Evolutionary conservation across 2,113 vertebrate species (phyloP).

Genomic region (Pituophis catenifer): DNA sequence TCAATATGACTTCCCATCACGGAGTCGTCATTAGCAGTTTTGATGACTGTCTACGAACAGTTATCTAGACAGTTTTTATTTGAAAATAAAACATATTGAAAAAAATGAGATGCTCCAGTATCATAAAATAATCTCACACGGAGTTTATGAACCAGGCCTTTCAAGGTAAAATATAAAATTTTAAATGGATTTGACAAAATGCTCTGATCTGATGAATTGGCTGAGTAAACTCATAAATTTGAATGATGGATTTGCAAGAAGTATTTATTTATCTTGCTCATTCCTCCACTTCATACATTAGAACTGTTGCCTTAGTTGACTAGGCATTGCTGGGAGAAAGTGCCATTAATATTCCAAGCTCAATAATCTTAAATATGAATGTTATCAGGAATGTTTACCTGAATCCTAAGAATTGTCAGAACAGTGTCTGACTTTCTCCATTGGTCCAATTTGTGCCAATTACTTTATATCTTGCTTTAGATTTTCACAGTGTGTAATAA

Average conservation of each 20-base stretch:
- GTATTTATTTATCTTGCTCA: neutral
- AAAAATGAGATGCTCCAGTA: neutral
- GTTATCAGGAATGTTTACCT: neutral
- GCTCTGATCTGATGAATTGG: neutral
- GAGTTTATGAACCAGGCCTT: neutral
- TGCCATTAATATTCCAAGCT: neutral
- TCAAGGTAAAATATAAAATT: neutral
- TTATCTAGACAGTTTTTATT: neutral
- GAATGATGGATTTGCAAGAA: neutral
- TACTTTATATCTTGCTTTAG: neutral
- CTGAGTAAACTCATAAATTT: neutral
- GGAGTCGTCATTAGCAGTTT: neutral
- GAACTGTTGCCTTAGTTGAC: neutral
- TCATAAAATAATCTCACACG: neutral
- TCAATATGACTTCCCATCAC: neutral
- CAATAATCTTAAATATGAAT: neutral
- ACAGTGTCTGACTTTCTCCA: neutral
- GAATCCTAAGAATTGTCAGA: neutral
- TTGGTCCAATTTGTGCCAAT: neutral
- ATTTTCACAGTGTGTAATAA: neutral
- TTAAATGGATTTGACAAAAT: conserved; percentile 33
- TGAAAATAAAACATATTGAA: neutral
- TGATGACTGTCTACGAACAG: conserved; percentile 11
- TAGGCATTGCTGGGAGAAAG: neutral
- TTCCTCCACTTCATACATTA: neutral